phyloP scores from a whole-genome alignment of 2,888 invertebrate genomes.

The Megalurothrips usitatus region DNA sequence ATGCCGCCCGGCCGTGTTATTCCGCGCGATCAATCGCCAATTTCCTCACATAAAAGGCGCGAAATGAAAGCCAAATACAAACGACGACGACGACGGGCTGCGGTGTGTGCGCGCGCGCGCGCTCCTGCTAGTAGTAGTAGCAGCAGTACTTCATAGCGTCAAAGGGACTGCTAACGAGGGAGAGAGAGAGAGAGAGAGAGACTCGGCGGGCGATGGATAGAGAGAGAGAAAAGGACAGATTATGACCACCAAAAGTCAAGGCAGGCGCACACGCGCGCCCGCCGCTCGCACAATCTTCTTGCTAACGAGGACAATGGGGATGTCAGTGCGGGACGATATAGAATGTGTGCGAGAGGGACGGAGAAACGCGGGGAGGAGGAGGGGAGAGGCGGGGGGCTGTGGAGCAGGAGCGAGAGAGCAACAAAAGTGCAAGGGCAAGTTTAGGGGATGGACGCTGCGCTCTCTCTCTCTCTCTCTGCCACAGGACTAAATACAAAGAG shows the following conservation, averaged over 20 bases:
- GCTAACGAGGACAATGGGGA: constrained; percentile 21
- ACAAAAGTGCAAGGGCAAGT: constrained; percentile 4
- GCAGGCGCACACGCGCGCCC: not conserved
- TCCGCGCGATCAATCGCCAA: not conserved
- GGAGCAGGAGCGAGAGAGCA: not conserved
- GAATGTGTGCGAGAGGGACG: not conserved
- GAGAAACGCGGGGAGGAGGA: not conserved
- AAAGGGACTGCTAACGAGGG: not conserved
- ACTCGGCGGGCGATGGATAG: not conserved
- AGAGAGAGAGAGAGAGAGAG: constrained; percentile 23
- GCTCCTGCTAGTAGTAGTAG: no score
- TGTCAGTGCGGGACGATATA: not conserved
- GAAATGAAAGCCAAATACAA: constrained; percentile 20
- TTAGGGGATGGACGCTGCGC: not conserved
- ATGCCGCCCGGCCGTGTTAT: not conserved
- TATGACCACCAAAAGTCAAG: not conserved
- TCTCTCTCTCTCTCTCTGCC: not conserved
- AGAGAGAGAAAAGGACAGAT: not conserved
- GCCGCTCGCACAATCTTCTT: constrained; percentile 1
- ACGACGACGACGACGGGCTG: not conserved
- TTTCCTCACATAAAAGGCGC: constrained; percentile 18
- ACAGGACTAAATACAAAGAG: constrained; percentile 21
- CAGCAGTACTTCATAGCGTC: not conserved
- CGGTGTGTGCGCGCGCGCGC: no score
- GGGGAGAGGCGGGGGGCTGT: not conserved